A percentile compares a stretch with the other conserved stretches of the same genome.
phyloP scores from a whole-genome alignment of 1,140 invertebrate genomes.

The Himalopsyche phryganea region DNA sequence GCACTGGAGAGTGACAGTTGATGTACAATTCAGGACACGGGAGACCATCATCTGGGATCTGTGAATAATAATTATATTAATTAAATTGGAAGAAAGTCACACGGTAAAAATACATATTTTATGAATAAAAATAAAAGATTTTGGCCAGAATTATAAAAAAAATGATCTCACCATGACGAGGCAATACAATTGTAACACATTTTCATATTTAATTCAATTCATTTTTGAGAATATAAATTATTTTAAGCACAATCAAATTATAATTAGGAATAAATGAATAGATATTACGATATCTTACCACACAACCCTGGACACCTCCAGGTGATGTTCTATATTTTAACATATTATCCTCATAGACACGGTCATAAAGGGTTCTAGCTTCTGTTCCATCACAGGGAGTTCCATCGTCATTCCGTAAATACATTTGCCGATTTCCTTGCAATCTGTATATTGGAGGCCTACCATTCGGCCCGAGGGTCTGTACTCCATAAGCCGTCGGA shows the following conservation, averaged over 20 bases:
- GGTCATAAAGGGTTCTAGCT: slow-evolving; percentile 21
- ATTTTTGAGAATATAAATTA: too few species aligned
- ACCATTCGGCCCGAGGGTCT: neutral
- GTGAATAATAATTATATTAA: neutral
- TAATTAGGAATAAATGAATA: too few species aligned
- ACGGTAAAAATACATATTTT: too few species aligned
- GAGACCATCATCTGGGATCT: slow-evolving; percentile 11
- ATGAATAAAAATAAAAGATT: too few species aligned
- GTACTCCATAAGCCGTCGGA: slow-evolving; percentile 21
- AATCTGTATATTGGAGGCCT: slow-evolving; percentile 7
- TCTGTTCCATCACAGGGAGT: neutral
- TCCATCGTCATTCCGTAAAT: neutral
- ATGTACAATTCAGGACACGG: slow-evolving; percentile 23
- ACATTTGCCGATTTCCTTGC: slow-evolving; percentile 5
- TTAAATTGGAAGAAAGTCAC: too few species aligned
- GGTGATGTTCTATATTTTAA: slow-evolving; percentile 28
- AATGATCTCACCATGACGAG: too few species aligned
- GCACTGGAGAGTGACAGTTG: slow-evolving; percentile 18
- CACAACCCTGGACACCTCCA: slow-evolving; percentile 7
- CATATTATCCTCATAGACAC: slow-evolving; percentile 30
- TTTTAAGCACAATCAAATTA: too few species aligned
- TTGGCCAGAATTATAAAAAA: too few species aligned
- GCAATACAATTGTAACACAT: too few species aligned
- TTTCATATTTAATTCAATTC: too few species aligned
- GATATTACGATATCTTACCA: slow-evolving; percentile 4